A percentile compares a stretch with the other conserved stretches of the same genome.
Evolutionary conservation across 2,113 vertebrate genomes (phyloP).

Genomic region (Megaceryle torquata): DNA sequence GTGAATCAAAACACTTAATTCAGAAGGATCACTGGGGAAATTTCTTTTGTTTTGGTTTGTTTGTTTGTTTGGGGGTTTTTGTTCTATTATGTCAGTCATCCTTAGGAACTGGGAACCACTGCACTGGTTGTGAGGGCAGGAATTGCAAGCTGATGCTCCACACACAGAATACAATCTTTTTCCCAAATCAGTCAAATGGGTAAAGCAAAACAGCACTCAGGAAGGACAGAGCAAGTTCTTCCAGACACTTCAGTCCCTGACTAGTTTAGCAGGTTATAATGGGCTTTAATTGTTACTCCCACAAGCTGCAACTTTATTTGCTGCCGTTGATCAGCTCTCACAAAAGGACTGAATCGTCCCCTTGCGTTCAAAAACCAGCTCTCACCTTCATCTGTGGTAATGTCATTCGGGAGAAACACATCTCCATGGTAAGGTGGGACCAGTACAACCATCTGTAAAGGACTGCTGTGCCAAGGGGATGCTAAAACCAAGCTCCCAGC

Average conservation of each 20-base stretch:
- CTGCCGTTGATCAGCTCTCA: constrained; percentile 4
- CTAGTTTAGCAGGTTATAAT: constrained; percentile 57
- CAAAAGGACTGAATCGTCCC: constrained; percentile 12
- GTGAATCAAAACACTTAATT: not conserved
- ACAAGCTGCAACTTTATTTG: constrained; percentile 37
- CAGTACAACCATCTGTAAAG: not conserved
- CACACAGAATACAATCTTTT: not conserved
- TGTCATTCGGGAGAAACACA: not conserved
- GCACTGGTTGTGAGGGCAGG: not conserved
- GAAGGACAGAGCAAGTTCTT: constrained; percentile 47
- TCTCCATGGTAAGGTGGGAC: not conserved
- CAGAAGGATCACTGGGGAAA: not conserved
- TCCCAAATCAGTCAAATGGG: not conserved
- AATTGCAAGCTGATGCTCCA: not conserved
- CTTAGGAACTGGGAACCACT: not conserved
- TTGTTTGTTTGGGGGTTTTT: too few relatives aligned
- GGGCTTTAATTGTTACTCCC: constrained; percentile 43
- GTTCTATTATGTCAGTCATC: not conserved
- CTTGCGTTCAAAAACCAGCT: not conserved
- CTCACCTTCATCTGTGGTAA: not conserved
- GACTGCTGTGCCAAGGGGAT: not conserved
- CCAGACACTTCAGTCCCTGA: constrained; percentile 1
- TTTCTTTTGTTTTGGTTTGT: not conserved
- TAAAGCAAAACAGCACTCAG: not conserved
- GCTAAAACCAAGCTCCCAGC: not conserved